Evolutionary conservation across 2,888 invertebrate species (phyloP), one percentile per base, ranked within the genome.

Genomic region (Sceliomorpha sp.): DNA sequence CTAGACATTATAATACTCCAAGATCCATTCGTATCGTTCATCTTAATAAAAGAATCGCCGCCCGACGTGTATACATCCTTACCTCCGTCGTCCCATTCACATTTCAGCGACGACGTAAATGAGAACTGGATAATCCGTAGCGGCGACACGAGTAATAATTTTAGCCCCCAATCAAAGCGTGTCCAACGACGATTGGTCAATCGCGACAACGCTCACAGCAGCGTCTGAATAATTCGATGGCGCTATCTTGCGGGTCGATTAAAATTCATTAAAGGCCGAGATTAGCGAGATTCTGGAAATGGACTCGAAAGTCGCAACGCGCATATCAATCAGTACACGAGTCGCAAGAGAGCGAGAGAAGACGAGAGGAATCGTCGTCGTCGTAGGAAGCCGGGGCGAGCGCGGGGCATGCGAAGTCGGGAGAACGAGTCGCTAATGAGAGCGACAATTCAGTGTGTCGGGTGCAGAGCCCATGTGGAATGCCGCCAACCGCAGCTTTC

Each of bases 401-500:
- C 60, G 32, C 44, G 62, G 64, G 51, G 51, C 20, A 45, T 63
- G 24, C 36, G 73, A 68, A 70, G 72, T 69, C 64, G 70, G 69
- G 70, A 64, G 62, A 64, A 64, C 56, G 73, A 71, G 73, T 77
- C 82, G 82, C 81, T 86, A 86, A 84, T 85, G 85, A 84, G 83
- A 82, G 81, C 83, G 81, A 83, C 84, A 82, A 84, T 83, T 83
- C 83, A 82, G 80, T 76, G 79, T 82, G 83, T 83, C 83, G 81
- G 75, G 45, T 72, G 83, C 80, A 79, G 82, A 79, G 79, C 75
- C 79, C 71, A 74, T 75, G 75, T 79, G 82, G 82, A 81, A 84
- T 84, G 84, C 83, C 81, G 80, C 79, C 82, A 79, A 76, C 75
- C 76, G 73, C 78, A 73, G 78, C 77, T 81, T 83, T 70, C 70